Base-by-base conservation (phyloP, 2,888 invertebrate species). In the Ormyrus labotus region DNA sequence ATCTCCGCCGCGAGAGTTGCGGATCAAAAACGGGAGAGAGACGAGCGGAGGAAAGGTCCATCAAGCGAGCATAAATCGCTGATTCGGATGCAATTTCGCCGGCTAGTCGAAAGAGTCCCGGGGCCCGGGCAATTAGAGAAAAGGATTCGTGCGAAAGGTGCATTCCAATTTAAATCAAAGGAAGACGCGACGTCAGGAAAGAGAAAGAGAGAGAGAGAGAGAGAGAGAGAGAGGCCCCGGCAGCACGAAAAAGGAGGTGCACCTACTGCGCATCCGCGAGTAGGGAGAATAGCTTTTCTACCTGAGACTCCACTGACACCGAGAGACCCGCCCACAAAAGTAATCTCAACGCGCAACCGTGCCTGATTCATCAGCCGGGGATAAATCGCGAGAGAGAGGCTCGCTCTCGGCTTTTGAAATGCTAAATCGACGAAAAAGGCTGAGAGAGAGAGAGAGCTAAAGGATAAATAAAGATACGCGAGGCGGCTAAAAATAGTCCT, bases 311-410 rank as follows among this genome's bases (percentile, higher is more conserved):
- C 89, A 88, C 90, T 90, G 90, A 90, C 90, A 90, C 88, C 87
- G 85, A 87, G 87, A 87, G 89, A 89, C 88, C 90, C 90, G 90
- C 90, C 90, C 90, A 90, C 90, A 90, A 82, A 90, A 90, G 90
- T 89, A 90, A 90, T 90, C 89, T 90, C 34, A 34, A 34, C 87
- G 72, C 81, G 73, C 83, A 88, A 84, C 84, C 85, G 87, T 89
- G 89, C 88, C 90, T 89, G 90, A 90, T 90, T 90, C 90, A 90
- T 90, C 90, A 90, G 86, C 87, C 84, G 81, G 84, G 86, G 87
- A 89, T 89, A 89, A 88, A 89, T 89, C 87, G 88, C 89, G 72
- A 19, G 65, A 55, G 47, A 51, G 67, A 57, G 34, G 34, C 34
- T 34, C 34, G 34, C 34, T 34, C 34, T 34, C 34, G 34, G 34